phyloP scores from a whole-genome alignment of 2,113 vertebrate species.

The Pelobates fuscus region DNA sequence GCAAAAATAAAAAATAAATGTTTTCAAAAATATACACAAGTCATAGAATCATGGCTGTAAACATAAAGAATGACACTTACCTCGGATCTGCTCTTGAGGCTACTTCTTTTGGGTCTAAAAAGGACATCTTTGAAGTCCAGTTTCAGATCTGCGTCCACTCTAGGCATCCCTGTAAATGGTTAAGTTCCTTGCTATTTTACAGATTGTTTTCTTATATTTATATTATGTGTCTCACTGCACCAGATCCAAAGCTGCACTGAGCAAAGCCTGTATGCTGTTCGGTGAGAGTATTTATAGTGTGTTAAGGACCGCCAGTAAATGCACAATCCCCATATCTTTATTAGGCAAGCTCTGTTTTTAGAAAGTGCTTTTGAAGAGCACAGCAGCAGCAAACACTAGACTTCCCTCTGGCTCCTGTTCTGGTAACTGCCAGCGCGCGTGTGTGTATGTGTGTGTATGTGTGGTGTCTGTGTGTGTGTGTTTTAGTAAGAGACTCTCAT shows the following conservation, averaged over 20 bases:
- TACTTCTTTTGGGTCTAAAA: constrained; percentile 94
- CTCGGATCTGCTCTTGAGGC: constrained; percentile 94
- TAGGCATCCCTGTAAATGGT: constrained; percentile 76
- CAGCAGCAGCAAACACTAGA: constrained; percentile 58
- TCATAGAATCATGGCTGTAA: no score
- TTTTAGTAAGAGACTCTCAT: constrained; percentile 3
- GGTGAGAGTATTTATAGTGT: constrained; percentile 79
- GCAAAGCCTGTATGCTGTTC: constrained; percentile 76
- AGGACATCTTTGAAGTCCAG: constrained; percentile 98
- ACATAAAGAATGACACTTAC: constrained; percentile 70
- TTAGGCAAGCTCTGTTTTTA: constrained; percentile 72
- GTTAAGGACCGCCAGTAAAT: constrained; percentile 53
- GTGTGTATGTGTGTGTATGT: constrained; percentile 20
- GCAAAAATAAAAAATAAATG: no score
- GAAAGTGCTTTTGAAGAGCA: constrained; percentile 55
- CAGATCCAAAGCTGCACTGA: constrained; percentile 3
- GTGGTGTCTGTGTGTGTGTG: constrained; percentile 28
- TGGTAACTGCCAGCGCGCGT: not conserved
- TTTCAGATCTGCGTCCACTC: constrained; percentile 92
- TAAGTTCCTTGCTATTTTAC: constrained; percentile 2
- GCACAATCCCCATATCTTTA: constrained; percentile 76
- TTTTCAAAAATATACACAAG: no score
- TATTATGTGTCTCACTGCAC: not conserved
- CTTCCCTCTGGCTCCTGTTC: constrained; percentile 33
- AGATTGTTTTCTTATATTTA: not conserved